These are phyloP conservation scores for Hofmannophila pseudospretella DNA, from an alignment of 2,888 invertebrate genomes.

Conservation along the genomic window DNA sequence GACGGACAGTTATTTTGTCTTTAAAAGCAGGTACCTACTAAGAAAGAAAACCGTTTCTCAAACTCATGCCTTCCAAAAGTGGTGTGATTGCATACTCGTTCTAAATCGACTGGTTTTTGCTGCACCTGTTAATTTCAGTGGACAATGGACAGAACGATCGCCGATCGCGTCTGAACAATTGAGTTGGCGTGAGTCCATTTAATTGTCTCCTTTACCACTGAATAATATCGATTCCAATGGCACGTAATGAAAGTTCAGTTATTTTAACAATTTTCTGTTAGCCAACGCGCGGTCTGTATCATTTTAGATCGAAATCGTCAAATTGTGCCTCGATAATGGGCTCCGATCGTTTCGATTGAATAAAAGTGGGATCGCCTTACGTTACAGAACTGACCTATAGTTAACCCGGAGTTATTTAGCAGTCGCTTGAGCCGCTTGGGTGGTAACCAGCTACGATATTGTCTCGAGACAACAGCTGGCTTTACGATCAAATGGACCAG, in stretches of 20 bases:
- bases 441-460: slow-evolving; percentile 65
- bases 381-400: slow-evolving; percentile 44
- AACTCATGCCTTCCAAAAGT: slow-evolving; percentile 2
- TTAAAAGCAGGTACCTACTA: neutral
- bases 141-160: slow-evolving; percentile 54
- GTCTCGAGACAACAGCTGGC: slow-evolving; percentile 64
- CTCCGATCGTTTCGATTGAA: slow-evolving; percentile 17
- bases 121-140: slow-evolving; percentile 52
- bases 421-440: slow-evolving; percentile 45
- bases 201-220: slow-evolving; percentile 56
- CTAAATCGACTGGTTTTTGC: slow-evolving; percentile 44
- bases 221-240: slow-evolving; percentile 47
- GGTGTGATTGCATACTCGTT: slow-evolving; percentile 11
- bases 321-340: slow-evolving; percentile 14
- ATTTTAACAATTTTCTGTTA: slow-evolving; percentile 10
- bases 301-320: slow-evolving; percentile 11
- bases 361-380: slow-evolving; percentile 22
- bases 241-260: slow-evolving; percentile 22
- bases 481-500: slow-evolving; percentile 72
- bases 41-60: neutral
- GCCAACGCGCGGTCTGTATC: slow-evolving; percentile 6
- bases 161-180: slow-evolving; percentile 53
- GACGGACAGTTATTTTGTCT: neutral
- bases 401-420: slow-evolving; percentile 65
- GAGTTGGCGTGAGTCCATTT: slow-evolving; percentile 49